Percentiles rank a stretch among this genome's conserved stretches.
These are phyloP conservation scores for Ceramica pisi DNA, from an alignment of 2,888 invertebrate species.

Conservation along the genomic window DNA sequence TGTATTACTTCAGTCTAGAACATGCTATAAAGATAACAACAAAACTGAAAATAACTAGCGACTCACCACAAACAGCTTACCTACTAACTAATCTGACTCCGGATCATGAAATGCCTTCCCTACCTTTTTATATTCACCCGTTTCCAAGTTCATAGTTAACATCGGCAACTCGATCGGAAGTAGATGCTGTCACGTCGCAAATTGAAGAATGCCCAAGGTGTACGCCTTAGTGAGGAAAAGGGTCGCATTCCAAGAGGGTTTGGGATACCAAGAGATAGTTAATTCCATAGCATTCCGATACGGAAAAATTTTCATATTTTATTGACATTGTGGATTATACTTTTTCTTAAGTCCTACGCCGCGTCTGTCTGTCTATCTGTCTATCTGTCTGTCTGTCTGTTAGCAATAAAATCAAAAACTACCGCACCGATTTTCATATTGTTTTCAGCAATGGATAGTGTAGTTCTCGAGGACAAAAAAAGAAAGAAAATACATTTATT, in stretches of 20 bases:
- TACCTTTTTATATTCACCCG: slow-evolving; percentile 53
- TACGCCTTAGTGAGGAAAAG: slow-evolving; percentile 54
- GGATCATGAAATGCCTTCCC: slow-evolving; percentile 33
- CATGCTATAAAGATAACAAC: too few species aligned
- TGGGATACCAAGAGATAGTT: slow-evolving; percentile 49
- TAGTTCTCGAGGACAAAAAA: too few species aligned
- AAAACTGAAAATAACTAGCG: not conserved
- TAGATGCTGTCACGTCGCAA: slow-evolving; percentile 62
- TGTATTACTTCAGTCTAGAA: too few species aligned
- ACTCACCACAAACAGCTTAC: too few species aligned
- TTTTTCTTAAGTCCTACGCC: too few species aligned
- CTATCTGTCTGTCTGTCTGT: too few species aligned
- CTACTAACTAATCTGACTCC: slow-evolving; percentile 4
- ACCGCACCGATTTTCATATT: too few species aligned
- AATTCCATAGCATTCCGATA: slow-evolving; percentile 53
- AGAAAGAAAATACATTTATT: too few species aligned
- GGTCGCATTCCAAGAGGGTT: slow-evolving; percentile 61
- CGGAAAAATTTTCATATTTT: slow-evolving; percentile 57
- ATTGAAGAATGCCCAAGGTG: slow-evolving; percentile 65
- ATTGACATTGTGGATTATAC: slow-evolving; percentile 16
- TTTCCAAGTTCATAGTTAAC: slow-evolving; percentile 52
- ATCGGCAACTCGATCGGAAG: slow-evolving; percentile 48
- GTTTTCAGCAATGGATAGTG: too few species aligned
- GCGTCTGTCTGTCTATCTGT: too few species aligned
- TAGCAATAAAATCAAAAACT: too few species aligned